phyloP scores from a whole-genome alignment of 2,888 invertebrate species.

The Drosophila fungiperda region DNA sequence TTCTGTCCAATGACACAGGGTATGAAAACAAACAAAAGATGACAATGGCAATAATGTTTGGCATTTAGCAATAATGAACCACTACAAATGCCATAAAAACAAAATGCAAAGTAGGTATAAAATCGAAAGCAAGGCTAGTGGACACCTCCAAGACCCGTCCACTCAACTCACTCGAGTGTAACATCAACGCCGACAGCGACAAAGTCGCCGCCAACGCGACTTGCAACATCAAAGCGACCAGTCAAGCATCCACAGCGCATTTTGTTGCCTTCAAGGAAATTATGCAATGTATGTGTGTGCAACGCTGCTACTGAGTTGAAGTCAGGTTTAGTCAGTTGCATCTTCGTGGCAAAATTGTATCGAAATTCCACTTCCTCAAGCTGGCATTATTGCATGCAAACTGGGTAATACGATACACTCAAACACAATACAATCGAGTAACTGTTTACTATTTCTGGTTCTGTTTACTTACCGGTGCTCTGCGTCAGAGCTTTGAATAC shows the following conservation, averaged over 20 bases:
- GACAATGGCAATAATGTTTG: conserved; percentile 66
- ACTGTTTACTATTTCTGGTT: conserved; percentile 20
- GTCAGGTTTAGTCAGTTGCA: conserved; percentile 35
- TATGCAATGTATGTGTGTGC: conserved; percentile 50
- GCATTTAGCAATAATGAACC: conserved; percentile 63
- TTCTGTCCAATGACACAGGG: not conserved
- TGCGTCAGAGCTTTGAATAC: conserved; percentile 72
- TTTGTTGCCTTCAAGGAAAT: conserved; percentile 55
- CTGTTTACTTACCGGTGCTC: conserved; percentile 66
- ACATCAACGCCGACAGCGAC: conserved; percentile 47
- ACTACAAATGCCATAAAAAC: conserved; percentile 56
- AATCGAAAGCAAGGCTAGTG: conserved; percentile 62
- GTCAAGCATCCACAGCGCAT: not conserved
- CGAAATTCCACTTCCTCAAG: conserved; percentile 22
- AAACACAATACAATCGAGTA: not conserved
- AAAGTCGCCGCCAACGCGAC: conserved; percentile 36
- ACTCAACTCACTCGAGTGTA: conserved; percentile 66
- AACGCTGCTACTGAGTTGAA: conserved; percentile 9
- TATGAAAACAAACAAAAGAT: conserved; percentile 57
- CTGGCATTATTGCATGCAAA: not conserved
- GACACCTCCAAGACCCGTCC: conserved; percentile 21
- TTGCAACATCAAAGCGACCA: conserved; percentile 56
- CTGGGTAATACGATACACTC: conserved; percentile 14
- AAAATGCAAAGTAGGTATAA: conserved; percentile 68
- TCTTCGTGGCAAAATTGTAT: conserved; percentile 32